A percentile compares a stretch with the other conserved stretches of the same genome.
These are phyloP conservation scores for Stictonetta naevosa DNA, from an alignment of 2,113 vertebrate species.

Conservation along the genomic window DNA sequence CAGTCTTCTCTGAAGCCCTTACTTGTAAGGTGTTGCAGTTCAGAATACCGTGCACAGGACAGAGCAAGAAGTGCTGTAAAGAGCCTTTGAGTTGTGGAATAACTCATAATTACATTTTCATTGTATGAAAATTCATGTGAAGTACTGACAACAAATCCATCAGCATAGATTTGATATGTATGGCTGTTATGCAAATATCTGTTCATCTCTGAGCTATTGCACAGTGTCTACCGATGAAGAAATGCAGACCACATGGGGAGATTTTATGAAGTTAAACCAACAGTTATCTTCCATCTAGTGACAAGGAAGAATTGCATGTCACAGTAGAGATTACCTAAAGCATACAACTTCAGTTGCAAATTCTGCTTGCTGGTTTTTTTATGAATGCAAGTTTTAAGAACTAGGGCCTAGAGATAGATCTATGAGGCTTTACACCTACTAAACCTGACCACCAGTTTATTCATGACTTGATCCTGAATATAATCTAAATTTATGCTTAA, in stretches of 20 bases:
- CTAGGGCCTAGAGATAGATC: background rate
- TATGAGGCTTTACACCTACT: background rate
- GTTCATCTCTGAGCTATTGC: background rate
- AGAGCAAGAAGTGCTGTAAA: background rate
- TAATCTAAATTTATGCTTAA: background rate
- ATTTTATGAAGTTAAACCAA: background rate
- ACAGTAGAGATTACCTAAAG: background rate
- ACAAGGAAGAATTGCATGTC: background rate
- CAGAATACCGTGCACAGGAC: background rate
- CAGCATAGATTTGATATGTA: background rate
- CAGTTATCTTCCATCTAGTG: background rate
- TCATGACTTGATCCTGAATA: background rate
- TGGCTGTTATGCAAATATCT: background rate
- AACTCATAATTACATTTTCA: background rate
- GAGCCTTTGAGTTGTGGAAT: background rate
- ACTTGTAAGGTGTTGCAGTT: background rate
- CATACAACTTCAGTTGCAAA: background rate
- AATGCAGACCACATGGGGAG: background rate
- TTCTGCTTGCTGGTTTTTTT: background rate
- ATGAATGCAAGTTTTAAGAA: background rate
- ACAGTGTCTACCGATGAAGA: background rate
- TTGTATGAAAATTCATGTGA: background rate
- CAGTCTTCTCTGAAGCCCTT: rapidly evolving
- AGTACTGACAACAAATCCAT: background rate
- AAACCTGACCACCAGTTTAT: background rate